Evolutionary conservation across 2,888 invertebrate species (phyloP), one percentile per base, ranked within the genome.

Genomic region (Ypsolopha scabrella): DNA sequence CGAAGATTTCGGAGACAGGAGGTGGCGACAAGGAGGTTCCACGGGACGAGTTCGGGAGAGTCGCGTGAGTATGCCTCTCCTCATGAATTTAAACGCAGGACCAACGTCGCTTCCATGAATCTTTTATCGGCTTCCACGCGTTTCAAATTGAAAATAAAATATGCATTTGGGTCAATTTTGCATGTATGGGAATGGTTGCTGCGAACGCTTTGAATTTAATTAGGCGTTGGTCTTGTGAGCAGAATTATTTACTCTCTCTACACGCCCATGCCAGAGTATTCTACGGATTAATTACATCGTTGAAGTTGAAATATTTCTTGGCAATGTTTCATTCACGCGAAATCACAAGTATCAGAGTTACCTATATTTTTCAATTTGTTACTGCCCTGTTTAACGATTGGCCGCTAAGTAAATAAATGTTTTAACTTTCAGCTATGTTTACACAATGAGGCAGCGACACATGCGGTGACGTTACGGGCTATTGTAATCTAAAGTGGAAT

Each of bases 31-130:
- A 83, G 67, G 80, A 92, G 65, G 85, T 90, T 65, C 87, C 91
- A 46, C 88, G 89, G 63, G 95, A 97, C 87, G 94, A 95, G 79
- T 94, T 93, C 81, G 97, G 97, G 51, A 90, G 96, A 77, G 90
- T 95, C 67, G 88, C 90, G 87, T 83, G 62, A 87, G 81, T 83
- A 63, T 38, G 9, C 8, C 11, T 54, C 56, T 52, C 52, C 56
- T 52, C 52, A 52, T 34, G 39, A 50, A 14, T 43, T 35, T 43
- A 36, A 8, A 39, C 11, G 24, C 13, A 14, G 13, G 7, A 43
- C 13, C 13, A 9, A 35, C 7, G 33, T 24, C 14, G 24, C 43
- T 13, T 43, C 43, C 6, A 6, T 47, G 47, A 36, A 47, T 47
- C 13, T 36, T 47, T 37, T 24, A 47, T 11, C 37, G 13, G 47